A percentile compares a stretch with the other conserved stretches of the same genome.
These are phyloP conservation scores for Chiloscyllium punctatum DNA, from an alignment of 2,797 vertebrate species.

Conservation along the genomic window DNA sequence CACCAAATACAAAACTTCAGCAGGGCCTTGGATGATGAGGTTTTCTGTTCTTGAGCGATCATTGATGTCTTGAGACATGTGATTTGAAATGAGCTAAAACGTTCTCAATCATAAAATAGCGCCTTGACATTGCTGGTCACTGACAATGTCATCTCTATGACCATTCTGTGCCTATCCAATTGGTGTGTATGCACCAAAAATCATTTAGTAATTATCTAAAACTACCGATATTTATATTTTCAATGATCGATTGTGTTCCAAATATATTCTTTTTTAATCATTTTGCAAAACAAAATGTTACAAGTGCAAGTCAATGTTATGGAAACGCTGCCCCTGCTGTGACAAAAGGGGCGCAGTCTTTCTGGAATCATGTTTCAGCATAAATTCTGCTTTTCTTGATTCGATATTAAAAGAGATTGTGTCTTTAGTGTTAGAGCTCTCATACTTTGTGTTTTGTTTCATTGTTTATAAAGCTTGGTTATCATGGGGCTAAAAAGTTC, in stretches of 20 bases:
- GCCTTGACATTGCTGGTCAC: background rate
- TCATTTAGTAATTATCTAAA: background rate
- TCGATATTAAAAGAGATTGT: constrained; percentile 33
- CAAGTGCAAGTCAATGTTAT: background rate
- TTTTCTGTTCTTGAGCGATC: background rate
- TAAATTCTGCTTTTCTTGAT: constrained; percentile 21
- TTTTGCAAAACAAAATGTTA: background rate
- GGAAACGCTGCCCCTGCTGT: background rate
- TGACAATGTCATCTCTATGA: background rate
- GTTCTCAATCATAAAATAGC: background rate
- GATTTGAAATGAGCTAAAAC: background rate
- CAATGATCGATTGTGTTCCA: background rate
- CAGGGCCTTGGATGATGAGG: background rate
- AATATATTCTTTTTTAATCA: background rate
- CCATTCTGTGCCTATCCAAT: background rate
- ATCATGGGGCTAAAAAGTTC: background rate
- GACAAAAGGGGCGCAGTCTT: constrained; percentile 21
- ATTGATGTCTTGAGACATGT: background rate
- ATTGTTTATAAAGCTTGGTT: background rate
- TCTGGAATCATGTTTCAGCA: constrained; percentile 18
- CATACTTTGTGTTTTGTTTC: constrained; percentile 19
- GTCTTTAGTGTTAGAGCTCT: constrained; percentile 5
- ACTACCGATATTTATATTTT: background rate
- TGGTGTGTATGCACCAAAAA: background rate
- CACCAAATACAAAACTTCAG: background rate